Evolutionary conservation across 2,797 vertebrate genomes (phyloP).

Genomic region (Clarias fuscus): DNA sequence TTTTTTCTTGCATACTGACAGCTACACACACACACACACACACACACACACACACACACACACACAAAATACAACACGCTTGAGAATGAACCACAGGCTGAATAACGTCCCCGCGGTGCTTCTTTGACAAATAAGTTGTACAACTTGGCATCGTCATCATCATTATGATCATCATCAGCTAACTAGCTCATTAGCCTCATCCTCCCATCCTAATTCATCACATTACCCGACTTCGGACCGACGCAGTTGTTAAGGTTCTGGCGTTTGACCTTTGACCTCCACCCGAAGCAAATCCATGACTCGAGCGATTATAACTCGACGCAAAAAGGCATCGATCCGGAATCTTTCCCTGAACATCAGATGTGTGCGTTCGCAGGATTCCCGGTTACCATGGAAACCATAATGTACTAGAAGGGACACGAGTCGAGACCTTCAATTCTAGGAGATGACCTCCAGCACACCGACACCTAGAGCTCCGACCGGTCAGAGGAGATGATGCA

Average conservation of each 20-base stretch:
- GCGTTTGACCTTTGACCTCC: constrained; percentile 14
- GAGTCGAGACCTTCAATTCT: neutral
- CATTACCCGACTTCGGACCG: neutral
- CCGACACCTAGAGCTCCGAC: neutral
- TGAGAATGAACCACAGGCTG: neutral
- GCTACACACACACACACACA: neutral
- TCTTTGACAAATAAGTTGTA: neutral
- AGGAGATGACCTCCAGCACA: neutral
- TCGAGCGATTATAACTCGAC: neutral
- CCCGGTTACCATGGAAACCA: neutral
- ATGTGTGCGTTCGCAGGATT: neutral
- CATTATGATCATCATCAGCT: neutral
- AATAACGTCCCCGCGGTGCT: neutral
- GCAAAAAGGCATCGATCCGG: constrained; percentile 23
- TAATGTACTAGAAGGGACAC: neutral
- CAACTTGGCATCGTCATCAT: neutral
- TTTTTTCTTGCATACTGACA: neutral
- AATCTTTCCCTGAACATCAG: neutral
- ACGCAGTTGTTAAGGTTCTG: neutral
- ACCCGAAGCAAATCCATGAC: neutral
- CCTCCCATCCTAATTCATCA: neutral
- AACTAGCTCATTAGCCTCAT: neutral
- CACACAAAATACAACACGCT: neutral
- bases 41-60: constrained; percentile 5
- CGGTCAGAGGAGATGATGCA: neutral